Evolutionary conservation across 2,888 invertebrate genomes (phyloP).

Genomic region (Caenorhabditis sp.): DNA sequence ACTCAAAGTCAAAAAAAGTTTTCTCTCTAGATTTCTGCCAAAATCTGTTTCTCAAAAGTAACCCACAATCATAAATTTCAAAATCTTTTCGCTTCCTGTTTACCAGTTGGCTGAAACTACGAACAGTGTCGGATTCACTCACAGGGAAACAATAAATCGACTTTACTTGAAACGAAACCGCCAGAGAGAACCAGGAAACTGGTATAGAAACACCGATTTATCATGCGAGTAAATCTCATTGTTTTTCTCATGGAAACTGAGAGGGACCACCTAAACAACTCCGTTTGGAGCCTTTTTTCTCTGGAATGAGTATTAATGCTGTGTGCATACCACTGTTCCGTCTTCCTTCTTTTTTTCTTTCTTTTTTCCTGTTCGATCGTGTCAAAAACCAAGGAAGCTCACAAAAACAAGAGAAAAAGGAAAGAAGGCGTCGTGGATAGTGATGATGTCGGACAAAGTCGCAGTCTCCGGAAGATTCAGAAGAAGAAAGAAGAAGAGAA

Average conservation of each 20-base stretch:
- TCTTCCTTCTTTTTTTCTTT: slow-evolving; percentile 10
- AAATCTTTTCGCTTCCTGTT: background rate
- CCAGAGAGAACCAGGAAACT: slow-evolving; percentile 6
- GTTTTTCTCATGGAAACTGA: slow-evolving; percentile 13
- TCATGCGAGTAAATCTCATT: slow-evolving; percentile 51
- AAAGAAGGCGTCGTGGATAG: slow-evolving; percentile 12
- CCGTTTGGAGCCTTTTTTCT: slow-evolving; percentile 19
- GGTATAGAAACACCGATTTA: slow-evolving; percentile 25
- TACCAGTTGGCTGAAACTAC: background rate
- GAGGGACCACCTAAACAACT: slow-evolving; percentile 31
- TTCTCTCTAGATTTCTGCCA: background rate
- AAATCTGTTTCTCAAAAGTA: background rate
- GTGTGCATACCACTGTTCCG: slow-evolving; percentile 50
- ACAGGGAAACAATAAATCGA: background rate
- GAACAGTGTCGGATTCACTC: slow-evolving; percentile 12
- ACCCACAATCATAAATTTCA: background rate
- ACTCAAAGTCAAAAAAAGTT: background rate
- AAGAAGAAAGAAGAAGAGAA: background rate
- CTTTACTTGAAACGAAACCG: slow-evolving; percentile 26
- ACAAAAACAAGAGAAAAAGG: slow-evolving; percentile 48
- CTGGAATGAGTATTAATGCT: slow-evolving; percentile 56
- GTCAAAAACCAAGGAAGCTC: slow-evolving; percentile 56
- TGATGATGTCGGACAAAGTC: slow-evolving; percentile 53
- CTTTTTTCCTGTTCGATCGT: slow-evolving; percentile 23
- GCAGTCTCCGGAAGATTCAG: slow-evolving; percentile 30